Base-by-base conservation (phyloP, 2,113 vertebrate genomes). In the Odocoileus hemionus region DNA sequence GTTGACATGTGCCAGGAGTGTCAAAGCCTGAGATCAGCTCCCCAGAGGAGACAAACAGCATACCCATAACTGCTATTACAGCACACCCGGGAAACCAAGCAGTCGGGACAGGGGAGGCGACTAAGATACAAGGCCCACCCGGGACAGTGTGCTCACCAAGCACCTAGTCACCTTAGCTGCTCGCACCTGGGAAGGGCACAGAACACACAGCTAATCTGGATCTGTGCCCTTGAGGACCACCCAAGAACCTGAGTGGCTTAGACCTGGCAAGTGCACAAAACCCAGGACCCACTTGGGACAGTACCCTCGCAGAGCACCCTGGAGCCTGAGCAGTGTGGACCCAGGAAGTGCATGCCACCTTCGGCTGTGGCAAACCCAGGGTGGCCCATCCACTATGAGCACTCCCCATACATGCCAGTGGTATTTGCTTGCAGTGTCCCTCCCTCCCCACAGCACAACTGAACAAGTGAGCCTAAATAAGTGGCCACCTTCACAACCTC, bases 331-430 rank as follows among this genome's bases (percentile, higher is more conserved):
- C 67, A 39, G 10, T 39, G 19, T 39, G 67, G 67, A 39, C 67
- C 67, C 10, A 1, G 67, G 19, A 70, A 39, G n/a, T 70, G 12
- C 19, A 39, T 39, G 19, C 19, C 0, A 0, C 19, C 67, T 70
- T 70, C 2, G 2, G 67, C 67, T 39, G 10, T 70, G 67, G n/a
- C 5, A 70, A 70, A 70, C 33, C 5, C n/a, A 70, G 19, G 23
- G 67, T 70, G 67, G 67, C 12, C 67, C 19, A 39, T 70, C n/a
- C n/a, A 70, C n/a, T 70, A 3, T 39, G 67, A 70, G 10, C 19
- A 39, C 67, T 39, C 19, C 10, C 10, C 19, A 70, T 70, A 70
- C n/a, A 70, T 67, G 67, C 19, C 67, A 70, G n/a, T 39, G 19
- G 67, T 70, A 23, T 70, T 39, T 23, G 10, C 23, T 70, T 23